Conservation (phyloP, 2,888 invertebrate species). For the Oeneis ivallda region DNA sequence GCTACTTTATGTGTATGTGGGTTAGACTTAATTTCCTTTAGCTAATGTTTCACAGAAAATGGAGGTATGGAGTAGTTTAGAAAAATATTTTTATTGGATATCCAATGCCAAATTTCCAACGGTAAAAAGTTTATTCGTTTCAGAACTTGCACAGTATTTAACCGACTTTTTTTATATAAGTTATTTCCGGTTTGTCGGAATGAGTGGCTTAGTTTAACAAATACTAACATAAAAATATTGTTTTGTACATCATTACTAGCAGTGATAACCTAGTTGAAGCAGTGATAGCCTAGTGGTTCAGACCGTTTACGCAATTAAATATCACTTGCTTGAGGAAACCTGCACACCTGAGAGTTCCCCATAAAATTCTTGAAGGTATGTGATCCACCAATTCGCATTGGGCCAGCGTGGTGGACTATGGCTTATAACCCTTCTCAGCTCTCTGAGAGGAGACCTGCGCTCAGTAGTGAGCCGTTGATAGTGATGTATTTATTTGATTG, state of each 20-base stretch:
- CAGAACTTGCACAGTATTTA: not conserved
- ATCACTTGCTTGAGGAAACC: no score
- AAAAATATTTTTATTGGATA: constrained; percentile 7
- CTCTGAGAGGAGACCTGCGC: no score
- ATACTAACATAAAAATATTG: not conserved
- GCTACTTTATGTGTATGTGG: not conserved
- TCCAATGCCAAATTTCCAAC: constrained; percentile 7
- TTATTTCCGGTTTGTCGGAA: not conserved
- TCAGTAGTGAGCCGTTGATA: no score
- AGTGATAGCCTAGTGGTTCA: no score
- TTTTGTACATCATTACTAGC: not conserved
- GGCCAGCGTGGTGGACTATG: no score
- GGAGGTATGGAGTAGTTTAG: constrained; percentile 5
- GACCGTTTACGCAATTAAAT: no score
- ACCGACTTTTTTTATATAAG: not conserved
- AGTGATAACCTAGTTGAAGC: no score
- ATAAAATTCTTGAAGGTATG: no score
- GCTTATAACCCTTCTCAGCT: no score
- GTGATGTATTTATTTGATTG: no score
- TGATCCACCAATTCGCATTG: no score
- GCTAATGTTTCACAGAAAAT: not conserved
- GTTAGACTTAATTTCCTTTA: not conserved
- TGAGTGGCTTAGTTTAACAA: not conserved
- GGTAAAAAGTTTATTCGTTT: constrained; percentile 4
- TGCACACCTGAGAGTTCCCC: no score